Conservation (phyloP, 2,797 vertebrate species). For the Acestrorhynchus altus region DNA sequence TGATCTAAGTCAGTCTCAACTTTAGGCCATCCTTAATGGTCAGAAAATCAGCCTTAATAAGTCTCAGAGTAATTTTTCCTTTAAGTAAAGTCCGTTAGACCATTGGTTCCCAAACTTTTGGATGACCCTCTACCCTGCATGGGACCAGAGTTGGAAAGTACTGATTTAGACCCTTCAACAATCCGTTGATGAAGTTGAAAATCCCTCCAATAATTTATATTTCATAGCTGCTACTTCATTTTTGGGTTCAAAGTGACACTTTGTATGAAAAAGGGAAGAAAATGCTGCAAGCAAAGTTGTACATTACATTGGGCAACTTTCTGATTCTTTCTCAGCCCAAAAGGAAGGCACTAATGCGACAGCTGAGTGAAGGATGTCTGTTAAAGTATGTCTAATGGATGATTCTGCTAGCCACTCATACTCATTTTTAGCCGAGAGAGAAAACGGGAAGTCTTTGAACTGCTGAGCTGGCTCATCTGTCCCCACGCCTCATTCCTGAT, state of each 20-base stretch:
- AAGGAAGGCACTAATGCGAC: background rate
- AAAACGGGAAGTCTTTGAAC: conserved; percentile 35
- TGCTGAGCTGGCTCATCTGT: conserved; percentile 34
- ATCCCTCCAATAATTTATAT: conserved; percentile 50
- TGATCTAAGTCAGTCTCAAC: no score
- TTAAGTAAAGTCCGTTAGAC: no score
- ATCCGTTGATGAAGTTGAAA: background rate
- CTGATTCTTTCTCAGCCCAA: background rate
- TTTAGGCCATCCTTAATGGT: no score
- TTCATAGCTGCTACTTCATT: conserved; percentile 48
- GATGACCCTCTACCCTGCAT: no score
- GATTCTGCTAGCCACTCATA: background rate
- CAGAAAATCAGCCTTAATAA: no score
- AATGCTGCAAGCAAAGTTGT: conserved; percentile 4
- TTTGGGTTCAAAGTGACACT: conserved; percentile 46
- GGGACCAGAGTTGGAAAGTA: no score
- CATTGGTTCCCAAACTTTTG: no score
- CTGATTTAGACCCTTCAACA: conserved; percentile 18
- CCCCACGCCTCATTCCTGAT: conserved; percentile 32
- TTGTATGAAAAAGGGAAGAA: background rate
- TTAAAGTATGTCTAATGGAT: conserved; percentile 3
- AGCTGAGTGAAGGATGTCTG: conserved; percentile 11
- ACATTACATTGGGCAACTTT: background rate
- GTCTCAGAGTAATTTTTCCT: no score
- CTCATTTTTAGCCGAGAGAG: background rate